These are phyloP conservation scores for Betta splendens DNA, from an alignment of 2,797 vertebrate genomes.

Conservation along the genomic window DNA sequence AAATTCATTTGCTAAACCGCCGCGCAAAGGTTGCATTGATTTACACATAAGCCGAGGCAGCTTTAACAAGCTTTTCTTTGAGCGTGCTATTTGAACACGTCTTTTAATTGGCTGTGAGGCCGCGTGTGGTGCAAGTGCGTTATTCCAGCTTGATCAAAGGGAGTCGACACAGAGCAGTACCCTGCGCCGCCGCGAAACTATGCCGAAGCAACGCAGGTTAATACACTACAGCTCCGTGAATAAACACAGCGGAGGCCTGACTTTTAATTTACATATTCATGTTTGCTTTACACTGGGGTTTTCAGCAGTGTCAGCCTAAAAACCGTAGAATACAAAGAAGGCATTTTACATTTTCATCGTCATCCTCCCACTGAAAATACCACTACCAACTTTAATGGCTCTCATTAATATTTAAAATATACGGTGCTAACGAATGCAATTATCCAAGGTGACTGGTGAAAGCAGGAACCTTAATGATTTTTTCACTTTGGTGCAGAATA, in stretches of 20 bases:
- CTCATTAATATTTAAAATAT: slow-evolving; percentile 6
- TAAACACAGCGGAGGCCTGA: slow-evolving; percentile 9
- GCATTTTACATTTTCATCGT: slow-evolving; percentile 12
- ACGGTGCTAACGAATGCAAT: no score
- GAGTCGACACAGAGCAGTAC: slow-evolving; percentile 3
- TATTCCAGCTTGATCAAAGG: slow-evolving; percentile 42
- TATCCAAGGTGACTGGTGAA: no score
- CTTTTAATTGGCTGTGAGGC: slow-evolving; percentile 21
- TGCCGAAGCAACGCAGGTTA: slow-evolving; percentile 21
- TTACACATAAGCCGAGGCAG: slow-evolving; percentile 37
- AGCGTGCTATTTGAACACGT: slow-evolving; percentile 38
- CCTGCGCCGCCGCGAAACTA: background rate
- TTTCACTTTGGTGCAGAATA: no score
- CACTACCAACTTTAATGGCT: slow-evolving; percentile 3
- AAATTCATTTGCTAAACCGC: slow-evolving; percentile 39
- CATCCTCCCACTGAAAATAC: slow-evolving; percentile 12
- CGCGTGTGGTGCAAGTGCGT: slow-evolving; percentile 10
- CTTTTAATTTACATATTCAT: slow-evolving; percentile 50
- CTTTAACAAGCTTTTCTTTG: slow-evolving; percentile 45
- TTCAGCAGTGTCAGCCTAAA: slow-evolving; percentile 7
- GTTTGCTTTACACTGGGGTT: slow-evolving; percentile 17
- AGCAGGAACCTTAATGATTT: no score
- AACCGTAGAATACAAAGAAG: slow-evolving; percentile 22
- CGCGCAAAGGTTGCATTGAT: slow-evolving; percentile 21
- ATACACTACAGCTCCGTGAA: slow-evolving; percentile 13